phyloP scores from a whole-genome alignment of 2,888 invertebrate genomes.

The Alsophila aescularia region DNA sequence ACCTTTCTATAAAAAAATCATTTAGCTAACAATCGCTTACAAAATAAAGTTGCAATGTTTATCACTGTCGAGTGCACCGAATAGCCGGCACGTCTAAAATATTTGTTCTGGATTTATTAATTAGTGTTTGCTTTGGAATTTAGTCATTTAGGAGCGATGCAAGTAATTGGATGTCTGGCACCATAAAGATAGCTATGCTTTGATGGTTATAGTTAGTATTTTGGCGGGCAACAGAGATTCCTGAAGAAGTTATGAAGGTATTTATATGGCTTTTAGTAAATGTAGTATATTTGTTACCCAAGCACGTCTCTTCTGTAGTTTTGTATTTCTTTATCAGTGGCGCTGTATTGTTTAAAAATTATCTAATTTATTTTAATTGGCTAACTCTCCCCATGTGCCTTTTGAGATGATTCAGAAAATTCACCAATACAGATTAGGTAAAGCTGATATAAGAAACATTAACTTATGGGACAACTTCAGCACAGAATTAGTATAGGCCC shows the following conservation, averaged over 20 bases:
- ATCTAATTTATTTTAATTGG: no score
- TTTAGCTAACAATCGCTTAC: conserved; percentile 10
- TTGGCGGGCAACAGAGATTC: background rate
- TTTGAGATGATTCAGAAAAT: no score
- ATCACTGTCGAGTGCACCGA: conserved; percentile 20
- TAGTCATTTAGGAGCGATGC: conserved; percentile 37
- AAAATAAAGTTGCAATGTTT: conserved; percentile 36
- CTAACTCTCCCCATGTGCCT: no score
- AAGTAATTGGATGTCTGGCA: conserved; percentile 37
- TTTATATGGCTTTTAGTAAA: no score
- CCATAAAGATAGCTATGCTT: conserved; percentile 16
- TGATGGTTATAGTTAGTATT: background rate
- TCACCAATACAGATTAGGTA: no score
- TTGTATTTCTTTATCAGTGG: no score
- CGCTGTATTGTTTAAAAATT: no score
- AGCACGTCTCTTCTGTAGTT: no score
- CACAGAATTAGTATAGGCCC: no score
- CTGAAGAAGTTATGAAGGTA: background rate
- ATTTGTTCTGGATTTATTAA: conserved; percentile 31
- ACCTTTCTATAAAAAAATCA: background rate
- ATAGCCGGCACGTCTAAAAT: conserved; percentile 28
- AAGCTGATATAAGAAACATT: no score
- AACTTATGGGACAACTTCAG: no score
- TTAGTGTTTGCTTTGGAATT: conserved; percentile 40
- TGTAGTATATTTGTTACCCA: no score